Conservation (phyloP, 1,140 invertebrate species). For the Harlomillsia oculata region DNA sequence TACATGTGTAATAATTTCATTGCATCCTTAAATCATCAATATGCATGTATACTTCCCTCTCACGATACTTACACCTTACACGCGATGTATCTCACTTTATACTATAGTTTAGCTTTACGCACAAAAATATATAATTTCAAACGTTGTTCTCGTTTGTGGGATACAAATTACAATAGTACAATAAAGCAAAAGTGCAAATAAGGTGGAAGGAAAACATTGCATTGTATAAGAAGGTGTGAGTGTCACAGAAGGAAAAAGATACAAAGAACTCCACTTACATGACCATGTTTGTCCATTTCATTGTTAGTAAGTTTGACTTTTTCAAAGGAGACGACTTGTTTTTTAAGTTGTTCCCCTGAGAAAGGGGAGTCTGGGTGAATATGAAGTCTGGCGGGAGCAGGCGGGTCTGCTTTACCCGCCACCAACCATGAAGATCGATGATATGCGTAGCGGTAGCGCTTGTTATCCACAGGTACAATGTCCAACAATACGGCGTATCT, state of each 20-base stretch:
- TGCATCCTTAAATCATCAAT: too few species aligned
- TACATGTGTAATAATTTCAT: too few species aligned
- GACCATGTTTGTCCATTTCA: slow-evolving; percentile 56
- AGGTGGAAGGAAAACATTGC: too few species aligned
- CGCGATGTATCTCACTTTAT: too few species aligned
- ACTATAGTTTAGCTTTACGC: too few species aligned
- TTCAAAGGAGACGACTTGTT: slow-evolving; percentile 62
- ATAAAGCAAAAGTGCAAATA: too few species aligned
- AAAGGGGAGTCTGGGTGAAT: slow-evolving; percentile 58
- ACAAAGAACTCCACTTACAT: slow-evolving; percentile 47
- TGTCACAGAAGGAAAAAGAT: background rate
- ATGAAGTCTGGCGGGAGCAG: slow-evolving; percentile 50
- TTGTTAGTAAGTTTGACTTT: slow-evolving; percentile 65
- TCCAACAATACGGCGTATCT: slow-evolving; percentile 54
- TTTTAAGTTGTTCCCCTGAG: slow-evolving; percentile 52
- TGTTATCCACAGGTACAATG: slow-evolving; percentile 56
- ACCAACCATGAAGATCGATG: slow-evolving; percentile 58
- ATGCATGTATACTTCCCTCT: too few species aligned
- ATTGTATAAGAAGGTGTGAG: too few species aligned
- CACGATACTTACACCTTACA: too few species aligned
- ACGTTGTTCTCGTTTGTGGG: too few species aligned
- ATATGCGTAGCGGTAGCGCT: slow-evolving; percentile 60
- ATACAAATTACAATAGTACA: too few species aligned
- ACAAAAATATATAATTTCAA: too few species aligned
- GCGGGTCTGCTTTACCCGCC: slow-evolving; percentile 60